Evolutionary conservation across 2,797 vertebrate species (phyloP), one percentile per base, ranked within the genome.

Genomic region (Enteromius viviparus): DNA sequence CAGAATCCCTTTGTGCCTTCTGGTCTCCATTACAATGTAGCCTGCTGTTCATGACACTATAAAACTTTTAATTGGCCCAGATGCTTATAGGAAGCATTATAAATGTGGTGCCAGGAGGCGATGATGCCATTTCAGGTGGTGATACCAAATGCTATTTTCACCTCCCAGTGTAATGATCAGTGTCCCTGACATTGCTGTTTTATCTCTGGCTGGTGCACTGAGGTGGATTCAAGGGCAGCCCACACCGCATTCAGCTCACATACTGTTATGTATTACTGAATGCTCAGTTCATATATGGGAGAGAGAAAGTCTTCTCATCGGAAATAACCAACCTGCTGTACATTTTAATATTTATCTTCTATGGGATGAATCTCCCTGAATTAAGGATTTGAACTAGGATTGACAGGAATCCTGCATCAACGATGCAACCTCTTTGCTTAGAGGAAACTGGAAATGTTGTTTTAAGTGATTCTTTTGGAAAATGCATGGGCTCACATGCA

Each of bases 1-100:
- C 93, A 94, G 94, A 89, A 95, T 93, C 94, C 92, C 92, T 93
- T 93, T 95, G 95, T 95, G 94, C 94, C 94, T 94, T 94, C 93
- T 95, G 92, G 94, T 95, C 91, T 93, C 92, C 92, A 93, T 95
- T 95, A 93, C 93, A 94, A 94, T 91, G 89, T 84, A 89, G 90
- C 91, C 92, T 92, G 91, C 91, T 92, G 90, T 92, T 93, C 89
- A 90, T 88, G 92, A 92, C 90, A 90, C 89, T 89, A 89, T 88
- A 90, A 88, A 84, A 89, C 88, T 89, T 92, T 91, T 91, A 90
- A 92, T 91, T 91, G 92, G 89, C 92, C 87, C 87, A 85, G 85
- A 92, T 89, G 89, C 89, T 85, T 80, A 81, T 87, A 88, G 88
- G 89, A 89, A 92, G 80, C 88, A 90, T 87, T 88, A 87, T 85